Evolutionary conservation across 2,113 vertebrate genomes (phyloP), one percentile per base, ranked within the genome.

Genomic region (Porphyrio hochstetteri): DNA sequence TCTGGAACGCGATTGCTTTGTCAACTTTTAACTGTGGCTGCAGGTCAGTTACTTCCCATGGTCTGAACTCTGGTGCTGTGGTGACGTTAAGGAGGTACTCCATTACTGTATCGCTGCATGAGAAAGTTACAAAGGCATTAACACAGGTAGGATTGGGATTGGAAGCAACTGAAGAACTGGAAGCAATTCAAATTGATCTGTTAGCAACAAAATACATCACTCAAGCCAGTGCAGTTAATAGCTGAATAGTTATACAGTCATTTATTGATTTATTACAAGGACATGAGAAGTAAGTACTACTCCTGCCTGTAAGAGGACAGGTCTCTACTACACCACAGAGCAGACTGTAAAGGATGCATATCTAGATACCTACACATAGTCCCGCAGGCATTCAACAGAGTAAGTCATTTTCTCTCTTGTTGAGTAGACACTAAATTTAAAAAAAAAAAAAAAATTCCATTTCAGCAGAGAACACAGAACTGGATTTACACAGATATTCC

Each of bases 71-170:
- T 12, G 98, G 98, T 18, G 99, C 99, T 28, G 99, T 99, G 38
- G 99, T 99, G 91, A 99, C 99, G 28, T 99, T 99, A 93, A 99
- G 99, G 92, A 99, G 98, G 97, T 99, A 99, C 95, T 99, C 99
- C 99, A 99, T 99, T 56, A 99, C 98, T 10, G 99, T 99, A 75
- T 99, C 99, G 52, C 99, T 99, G 94, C 16, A 97, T 59, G 16
- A 61, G 29, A 31, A 63, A 40, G 38, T 63, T 23, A 88, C 6
- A 40, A 20, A 88, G 11, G 29, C 29, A 71, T 90, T 65, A 60
- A 44, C 23, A 67, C 44, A 46, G 44, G 44, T 46, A 19, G 44
- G 44, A 46, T 18, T 46, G 44, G 44, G 44, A 44, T 44, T 44
- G 42, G 42, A 44, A 44, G 42, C 42, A 44, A 44, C 16, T 44